Evolutionary conservation across 53 echinoderm and acorn worm species (phyloP).

Genomic region (Antedon mediterranea): DNA sequence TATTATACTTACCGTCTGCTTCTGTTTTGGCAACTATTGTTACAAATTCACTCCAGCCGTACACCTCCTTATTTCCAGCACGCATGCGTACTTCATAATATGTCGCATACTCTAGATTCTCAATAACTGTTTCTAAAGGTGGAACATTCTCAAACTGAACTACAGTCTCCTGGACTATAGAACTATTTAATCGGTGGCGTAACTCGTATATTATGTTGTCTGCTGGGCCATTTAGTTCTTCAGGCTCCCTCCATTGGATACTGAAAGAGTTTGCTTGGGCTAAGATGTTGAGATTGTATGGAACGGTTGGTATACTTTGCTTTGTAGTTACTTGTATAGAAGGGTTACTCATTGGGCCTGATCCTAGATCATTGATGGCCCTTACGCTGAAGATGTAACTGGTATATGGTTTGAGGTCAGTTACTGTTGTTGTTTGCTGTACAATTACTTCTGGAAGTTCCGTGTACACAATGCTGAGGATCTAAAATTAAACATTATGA

Average conservation of each 20-base stretch:
- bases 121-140: slow-evolving; percentile 14
- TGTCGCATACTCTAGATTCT: slow-evolving; percentile 15
- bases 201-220: neutral
- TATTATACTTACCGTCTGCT: slow-evolving; percentile 22
- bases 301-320: neutral
- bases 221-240: neutral
- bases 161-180: neutral
- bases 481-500: neutral
- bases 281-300: neutral
- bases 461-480: neutral
- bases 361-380: slow-evolving; percentile 58
- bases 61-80: slow-evolving; percentile 34
- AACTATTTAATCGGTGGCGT: neutral
- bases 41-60: slow-evolving; percentile 30
- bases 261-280: neutral
- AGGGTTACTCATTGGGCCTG: slow-evolving; percentile 28
- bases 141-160: slow-evolving; percentile 12
- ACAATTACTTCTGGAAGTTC: neutral
- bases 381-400: slow-evolving; percentile 41
- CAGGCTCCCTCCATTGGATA: neutral
- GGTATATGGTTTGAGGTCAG: slow-evolving; percentile 37
- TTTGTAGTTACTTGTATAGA: slow-evolving; percentile 8
- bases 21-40: slow-evolving; percentile 20
- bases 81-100: slow-evolving; percentile 50
- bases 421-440: slow-evolving; percentile 6